These are phyloP conservation scores for Vireo altiloquus DNA, from an alignment of 2,113 vertebrate species.

Conservation along the genomic window DNA sequence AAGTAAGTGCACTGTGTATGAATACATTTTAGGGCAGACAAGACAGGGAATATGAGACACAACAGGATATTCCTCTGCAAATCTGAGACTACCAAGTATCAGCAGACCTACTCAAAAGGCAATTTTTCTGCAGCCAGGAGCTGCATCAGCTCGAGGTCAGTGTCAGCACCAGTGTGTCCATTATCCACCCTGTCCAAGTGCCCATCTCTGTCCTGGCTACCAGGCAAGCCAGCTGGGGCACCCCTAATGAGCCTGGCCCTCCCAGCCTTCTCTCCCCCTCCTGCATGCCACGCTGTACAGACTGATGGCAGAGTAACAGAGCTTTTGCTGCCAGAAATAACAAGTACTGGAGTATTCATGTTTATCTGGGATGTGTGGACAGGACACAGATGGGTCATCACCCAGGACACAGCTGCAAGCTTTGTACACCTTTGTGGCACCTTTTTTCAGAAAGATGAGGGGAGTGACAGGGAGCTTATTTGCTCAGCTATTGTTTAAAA, in stretches of 20 bases:
- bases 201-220: neutral
- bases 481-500: neutral
- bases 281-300: neutral
- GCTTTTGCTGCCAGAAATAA: neutral
- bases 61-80: neutral
- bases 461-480: neutral
- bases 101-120: neutral
- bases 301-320: neutral
- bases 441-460: neutral
- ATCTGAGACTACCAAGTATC: accelerated
- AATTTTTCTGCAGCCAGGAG: neutral
- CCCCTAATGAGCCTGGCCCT: accelerated
- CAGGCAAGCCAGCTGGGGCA: neutral
- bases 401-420: neutral
- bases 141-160: neutral
- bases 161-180: neutral
- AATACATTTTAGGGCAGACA: neutral
- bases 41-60: neutral
- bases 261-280: neutral
- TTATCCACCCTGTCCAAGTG: too few species aligned
- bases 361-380: neutral
- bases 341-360: neutral
- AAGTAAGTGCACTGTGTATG: neutral
- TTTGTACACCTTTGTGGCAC: neutral
- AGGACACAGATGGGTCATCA: neutral